phyloP scores from a whole-genome alignment of 2,113 vertebrate species.

The Montifringilla adamsi region DNA sequence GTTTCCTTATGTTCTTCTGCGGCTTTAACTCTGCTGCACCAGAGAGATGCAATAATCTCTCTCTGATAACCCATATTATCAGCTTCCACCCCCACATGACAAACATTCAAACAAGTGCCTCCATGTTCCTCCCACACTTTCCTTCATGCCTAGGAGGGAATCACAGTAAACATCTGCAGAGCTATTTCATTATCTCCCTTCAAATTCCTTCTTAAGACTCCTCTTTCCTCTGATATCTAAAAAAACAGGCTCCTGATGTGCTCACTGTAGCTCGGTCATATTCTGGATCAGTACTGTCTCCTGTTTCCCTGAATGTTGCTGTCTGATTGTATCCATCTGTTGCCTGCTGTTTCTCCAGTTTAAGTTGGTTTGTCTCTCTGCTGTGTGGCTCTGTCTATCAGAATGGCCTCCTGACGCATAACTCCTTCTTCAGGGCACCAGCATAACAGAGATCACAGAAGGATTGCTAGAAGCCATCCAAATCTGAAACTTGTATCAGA shows the following conservation, averaged over 20 bases:
- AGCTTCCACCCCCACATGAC: not conserved
- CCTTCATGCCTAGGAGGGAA: conserved; percentile 19
- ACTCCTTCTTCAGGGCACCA: not conserved
- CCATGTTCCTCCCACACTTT: conserved; percentile 25
- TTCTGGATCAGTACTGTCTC: not conserved
- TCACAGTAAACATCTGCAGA: conserved; percentile 30
- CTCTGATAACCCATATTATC: not conserved
- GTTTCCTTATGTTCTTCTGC: not conserved
- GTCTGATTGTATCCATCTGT: not conserved
- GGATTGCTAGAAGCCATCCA: not conserved
- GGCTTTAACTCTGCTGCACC: not conserved
- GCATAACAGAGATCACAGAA: not conserved
- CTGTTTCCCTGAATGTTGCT: not conserved
- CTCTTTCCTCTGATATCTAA: not conserved
- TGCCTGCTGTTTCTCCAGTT: not conserved
- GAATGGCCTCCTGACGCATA: not conserved
- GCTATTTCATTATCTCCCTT: not conserved
- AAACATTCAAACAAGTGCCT: conserved; percentile 39
- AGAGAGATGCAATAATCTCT: not conserved
- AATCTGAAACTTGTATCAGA: not conserved
- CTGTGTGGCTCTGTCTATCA: not conserved
- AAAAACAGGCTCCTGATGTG: not conserved
- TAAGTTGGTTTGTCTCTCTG: not conserved
- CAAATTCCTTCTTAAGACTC: not conserved
- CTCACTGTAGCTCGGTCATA: not conserved